phyloP scores from a whole-genome alignment of 2,888 invertebrate species.

The Dynastes maya region DNA sequence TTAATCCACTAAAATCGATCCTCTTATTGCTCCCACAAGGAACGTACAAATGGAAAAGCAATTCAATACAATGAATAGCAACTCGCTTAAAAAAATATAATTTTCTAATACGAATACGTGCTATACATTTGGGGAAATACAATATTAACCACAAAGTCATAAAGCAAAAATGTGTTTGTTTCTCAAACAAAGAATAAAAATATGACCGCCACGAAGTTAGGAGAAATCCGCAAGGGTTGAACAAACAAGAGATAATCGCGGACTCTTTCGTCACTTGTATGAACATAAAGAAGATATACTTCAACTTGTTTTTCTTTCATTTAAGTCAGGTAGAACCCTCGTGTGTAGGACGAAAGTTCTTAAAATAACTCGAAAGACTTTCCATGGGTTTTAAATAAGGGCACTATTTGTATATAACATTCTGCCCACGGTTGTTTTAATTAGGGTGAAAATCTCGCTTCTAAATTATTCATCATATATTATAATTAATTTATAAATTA shows the following conservation, averaged over 20 bases:
- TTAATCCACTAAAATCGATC: no score
- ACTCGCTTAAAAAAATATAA: no score
- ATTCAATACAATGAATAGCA: no score
- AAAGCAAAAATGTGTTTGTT: not conserved
- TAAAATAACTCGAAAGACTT: not conserved
- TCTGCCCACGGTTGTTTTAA: not conserved
- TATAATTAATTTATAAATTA: no score
- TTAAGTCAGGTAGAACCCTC: not conserved
- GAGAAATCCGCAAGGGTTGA: not conserved
- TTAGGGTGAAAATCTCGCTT: not conserved
- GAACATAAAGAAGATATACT: not conserved
- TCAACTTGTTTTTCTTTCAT: slow-evolving; percentile 10
- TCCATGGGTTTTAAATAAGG: not conserved
- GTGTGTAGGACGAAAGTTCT: not conserved
- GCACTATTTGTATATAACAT: not conserved
- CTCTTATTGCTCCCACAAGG: no score
- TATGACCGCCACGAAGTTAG: not conserved
- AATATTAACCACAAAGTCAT: no score
- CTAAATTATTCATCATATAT: no score
- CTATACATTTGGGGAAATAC: no score
- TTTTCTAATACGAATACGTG: no score
- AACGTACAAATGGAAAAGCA: no score
- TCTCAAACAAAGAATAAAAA: not conserved
- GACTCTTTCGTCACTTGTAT: not conserved
- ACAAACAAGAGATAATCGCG: not conserved